These are phyloP conservation scores for Meandrusa payeni DNA, from an alignment of 2,888 invertebrate species.

Conservation along the genomic window DNA sequence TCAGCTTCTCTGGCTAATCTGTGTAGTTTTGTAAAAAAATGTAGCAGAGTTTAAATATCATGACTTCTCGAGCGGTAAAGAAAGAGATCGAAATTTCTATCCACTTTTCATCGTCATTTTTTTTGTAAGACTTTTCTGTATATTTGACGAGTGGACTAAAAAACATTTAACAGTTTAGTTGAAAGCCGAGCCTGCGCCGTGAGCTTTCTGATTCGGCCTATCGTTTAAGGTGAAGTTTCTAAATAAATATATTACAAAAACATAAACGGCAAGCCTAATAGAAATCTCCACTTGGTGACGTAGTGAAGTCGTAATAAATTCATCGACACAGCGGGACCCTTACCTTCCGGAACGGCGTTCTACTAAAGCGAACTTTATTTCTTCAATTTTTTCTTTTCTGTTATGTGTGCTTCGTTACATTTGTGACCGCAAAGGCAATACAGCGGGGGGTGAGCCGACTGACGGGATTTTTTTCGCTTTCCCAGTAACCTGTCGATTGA, in stretches of 20 bases:
- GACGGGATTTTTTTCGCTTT: constrained; percentile 42
- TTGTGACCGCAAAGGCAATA: constrained; percentile 67
- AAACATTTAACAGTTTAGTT: too few species aligned
- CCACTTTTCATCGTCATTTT: too few species aligned
- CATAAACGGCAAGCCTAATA: constrained; percentile 18
- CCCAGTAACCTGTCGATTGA: constrained; percentile 59
- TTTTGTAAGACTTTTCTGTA: too few species aligned
- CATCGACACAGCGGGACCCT: constrained; percentile 57
- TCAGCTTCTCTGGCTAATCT: too few species aligned
- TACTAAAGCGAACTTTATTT: constrained; percentile 41
- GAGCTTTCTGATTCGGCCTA: too few species aligned
- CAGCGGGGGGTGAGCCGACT: constrained; percentile 65
- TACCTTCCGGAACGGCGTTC: constrained; percentile 50
- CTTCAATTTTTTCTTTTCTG: constrained; percentile 43
- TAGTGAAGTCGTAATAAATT: constrained; percentile 46
- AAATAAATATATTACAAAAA: neutral
- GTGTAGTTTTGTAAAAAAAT: too few species aligned
- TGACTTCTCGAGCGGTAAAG: too few species aligned
- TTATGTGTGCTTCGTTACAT: constrained; percentile 63
- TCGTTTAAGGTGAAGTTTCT: too few species aligned
- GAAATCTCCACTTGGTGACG: constrained; percentile 33
- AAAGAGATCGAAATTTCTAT: too few species aligned
- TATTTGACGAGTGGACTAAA: too few species aligned
- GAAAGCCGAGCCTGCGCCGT: too few species aligned
- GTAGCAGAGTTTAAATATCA: too few species aligned